Evolutionary conservation across 2,113 vertebrate species (phyloP), one percentile per base, ranked within the genome.

Genomic region (Semnornis frantzii): DNA sequence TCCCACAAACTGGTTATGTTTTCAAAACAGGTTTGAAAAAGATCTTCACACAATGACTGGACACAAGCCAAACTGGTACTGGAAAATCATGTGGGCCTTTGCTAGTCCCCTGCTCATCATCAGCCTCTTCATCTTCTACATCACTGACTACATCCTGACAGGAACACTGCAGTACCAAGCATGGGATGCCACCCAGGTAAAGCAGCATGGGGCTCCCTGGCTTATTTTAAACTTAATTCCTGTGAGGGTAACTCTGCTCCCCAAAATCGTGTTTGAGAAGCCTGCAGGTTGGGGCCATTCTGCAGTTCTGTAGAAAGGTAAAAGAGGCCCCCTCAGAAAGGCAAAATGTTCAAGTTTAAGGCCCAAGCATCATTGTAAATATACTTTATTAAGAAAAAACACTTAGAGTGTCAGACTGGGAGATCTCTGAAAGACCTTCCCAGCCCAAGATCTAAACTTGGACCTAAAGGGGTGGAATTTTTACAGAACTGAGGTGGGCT

Each of bases 41-140:
- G 99, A 99, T 44, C 98, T 99, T 37, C 95, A 98, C 85, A 97
- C 98, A 91, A 99, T 99, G 98, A 97, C 98, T 2, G 99, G 99
- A 39, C 97, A 59, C 59, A 90, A 96, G 15, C 98, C 98, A 66
- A 98, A 96, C 95, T 98, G 98, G 98, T 99, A 99, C 57, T 99
- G 98, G 98, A 99, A 98, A 94, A 89, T 97, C 74, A 98, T 98
- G 98, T 99, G 98, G 99, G 94, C 95, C 7, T 95, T 91, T 12
- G 82, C 96, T 39, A 99, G 99, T 85, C 99, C 99, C 1, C 33
- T 98, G 52, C 97, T 99, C 13, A 98, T 99, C 37, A 54, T 99
- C 33, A 85, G 95, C 80, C 97, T 99, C 27, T 97, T 99, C 68
- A 54, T 99, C 93, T 98, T 99, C 97, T 99, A 99, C 96, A 96